Base-by-base conservation (phyloP, 2,797 vertebrate species). In the Parauchenoglanis ngamensis region DNA sequence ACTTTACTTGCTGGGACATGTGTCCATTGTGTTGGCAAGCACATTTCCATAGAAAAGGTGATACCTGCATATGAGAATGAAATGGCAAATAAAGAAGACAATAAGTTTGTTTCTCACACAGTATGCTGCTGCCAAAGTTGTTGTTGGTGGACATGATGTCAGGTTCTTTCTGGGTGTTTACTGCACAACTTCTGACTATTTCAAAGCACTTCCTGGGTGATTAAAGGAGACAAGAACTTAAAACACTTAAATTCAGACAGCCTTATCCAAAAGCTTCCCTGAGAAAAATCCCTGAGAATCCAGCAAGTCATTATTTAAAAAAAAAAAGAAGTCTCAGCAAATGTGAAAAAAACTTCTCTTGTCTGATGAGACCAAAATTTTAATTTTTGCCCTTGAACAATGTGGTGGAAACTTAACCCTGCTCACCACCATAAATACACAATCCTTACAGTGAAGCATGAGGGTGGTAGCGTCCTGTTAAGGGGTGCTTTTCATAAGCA, bases 61-160 rank as follows among this genome's bases (percentile, higher is more conserved):
- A 80, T 70, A 40, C 35, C 35, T 40, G 35, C 10, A 6, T 49
- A 61, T 13, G 7, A 57, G 1, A 15, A 28, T 7, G 23, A 17
- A 70, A 87, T 2, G 28, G 25, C 13, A 87, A 46, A 85, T 17
- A 52, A 10, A 5, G 13, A 63, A 57, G 10, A 57, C 31, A 40
- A 63, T 11, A 40, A 31, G 46, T 68, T 15, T 21, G 3, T 93
- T 83, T 91, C 96, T 96, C 78, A 96, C 95, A 95, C 92, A 96
- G 88, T 86, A 95, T 89, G 91, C 17, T 90, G 92, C 91, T 95
- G 88, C 93, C 90, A 23, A 72, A 94, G 81, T 77, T 81, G 0
- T 83, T 1, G 73, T 93, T 93, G 4, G 94, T 94, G 85, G 89
- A 94, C 96, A 96, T 96, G 92, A 87, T 92, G 92, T 87, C 92